phyloP scores from a whole-genome alignment of 1,140 invertebrate species.

The Lepidurus apus region DNA sequence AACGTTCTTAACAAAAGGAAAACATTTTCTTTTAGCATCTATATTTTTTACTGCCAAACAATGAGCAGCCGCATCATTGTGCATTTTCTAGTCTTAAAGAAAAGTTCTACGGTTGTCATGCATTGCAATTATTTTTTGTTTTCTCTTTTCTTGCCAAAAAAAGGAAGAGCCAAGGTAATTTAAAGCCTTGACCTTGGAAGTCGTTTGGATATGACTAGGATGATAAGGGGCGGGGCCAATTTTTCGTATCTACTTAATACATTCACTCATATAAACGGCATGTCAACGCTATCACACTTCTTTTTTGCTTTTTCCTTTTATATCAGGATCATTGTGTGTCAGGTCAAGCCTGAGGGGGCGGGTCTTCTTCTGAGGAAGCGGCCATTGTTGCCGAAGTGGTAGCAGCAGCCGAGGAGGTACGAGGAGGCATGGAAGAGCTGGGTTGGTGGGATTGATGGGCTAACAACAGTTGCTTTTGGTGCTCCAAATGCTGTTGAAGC shows the following conservation, averaged over 20 bases:
- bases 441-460: background rate
- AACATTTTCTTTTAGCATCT: background rate
- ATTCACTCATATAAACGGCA: background rate
- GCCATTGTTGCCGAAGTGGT: background rate
- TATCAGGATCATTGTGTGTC: background rate
- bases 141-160: background rate
- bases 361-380: background rate
- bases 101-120: background rate
- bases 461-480: conserved; percentile 5
- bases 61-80: background rate
- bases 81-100: conserved; percentile 1
- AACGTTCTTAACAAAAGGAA: background rate
- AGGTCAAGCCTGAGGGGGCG: background rate
- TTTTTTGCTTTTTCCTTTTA: background rate
- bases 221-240: background rate
- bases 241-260: conserved; percentile 11
- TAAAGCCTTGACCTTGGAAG: background rate
- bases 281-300: background rate
- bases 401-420: background rate
- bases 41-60: background rate
- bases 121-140: background rate
- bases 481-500: conserved; percentile 27
- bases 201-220: background rate
- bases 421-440: background rate
- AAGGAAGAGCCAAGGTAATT: background rate